Evolutionary conservation across 1,140 invertebrate species (phyloP).

Genomic region (Latrodectus geometricus): DNA sequence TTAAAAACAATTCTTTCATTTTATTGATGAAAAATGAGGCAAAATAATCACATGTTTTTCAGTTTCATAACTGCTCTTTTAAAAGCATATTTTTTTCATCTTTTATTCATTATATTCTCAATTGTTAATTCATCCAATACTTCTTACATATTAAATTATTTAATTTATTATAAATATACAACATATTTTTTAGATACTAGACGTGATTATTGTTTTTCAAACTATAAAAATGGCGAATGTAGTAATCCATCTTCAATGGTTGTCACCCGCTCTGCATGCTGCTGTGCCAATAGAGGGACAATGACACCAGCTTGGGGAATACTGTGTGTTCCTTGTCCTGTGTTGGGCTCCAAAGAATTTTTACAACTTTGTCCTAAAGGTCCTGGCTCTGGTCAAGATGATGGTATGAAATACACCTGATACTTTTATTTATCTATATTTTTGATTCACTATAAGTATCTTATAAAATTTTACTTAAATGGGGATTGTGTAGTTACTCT

Average conservation of each 20-base stretch:
- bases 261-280: conserved; percentile 87
- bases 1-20: no score
- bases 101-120: no score
- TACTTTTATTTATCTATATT: no score
- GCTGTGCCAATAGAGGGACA: conserved; percentile 80
- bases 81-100: no score
- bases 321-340: conserved; percentile 82
- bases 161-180: not conserved
- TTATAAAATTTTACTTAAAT: no score
- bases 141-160: no score
- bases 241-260: conserved; percentile 79
- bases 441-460: no score
- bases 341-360: conserved; percentile 78
- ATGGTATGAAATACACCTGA: conserved; percentile 71
- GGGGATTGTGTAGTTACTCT: no score
- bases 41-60: no score
- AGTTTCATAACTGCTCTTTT: no score
- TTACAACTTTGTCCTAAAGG: conserved; percentile 83
- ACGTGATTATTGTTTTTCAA: conserved; percentile 84
- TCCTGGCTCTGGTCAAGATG: conserved; percentile 82
- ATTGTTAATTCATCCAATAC: no score
- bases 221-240: conserved; percentile 83
- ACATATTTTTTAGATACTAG: conserved; percentile 76
- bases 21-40: no score
- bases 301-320: conserved; percentile 85